Base-by-base conservation (phyloP, 2,888 invertebrate species). In the Lasioglossum marginatum region DNA sequence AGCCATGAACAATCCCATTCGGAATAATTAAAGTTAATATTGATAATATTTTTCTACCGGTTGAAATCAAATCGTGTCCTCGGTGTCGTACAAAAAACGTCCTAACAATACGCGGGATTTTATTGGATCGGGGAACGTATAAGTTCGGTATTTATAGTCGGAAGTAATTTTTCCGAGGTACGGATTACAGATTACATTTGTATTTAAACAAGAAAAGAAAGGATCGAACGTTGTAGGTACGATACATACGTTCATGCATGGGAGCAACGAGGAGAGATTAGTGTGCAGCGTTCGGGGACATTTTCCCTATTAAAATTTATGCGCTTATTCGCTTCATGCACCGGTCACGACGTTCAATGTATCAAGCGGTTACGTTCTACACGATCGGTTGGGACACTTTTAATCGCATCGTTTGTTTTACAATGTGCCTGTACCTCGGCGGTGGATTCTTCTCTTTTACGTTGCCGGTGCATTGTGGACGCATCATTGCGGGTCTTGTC, bases 241-340 rank as follows among this genome's bases (percentile, higher is more conserved):
- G 19, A 45, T 1, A 16, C 45, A 66, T 66, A 34, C 10, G 19
- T 23, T 37, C 34, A 19, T 23, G 23, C 63, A 16, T 31, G 1
- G 66, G 8, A 68, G n/a, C 37, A 45, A 63, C 60, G 37, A 37
- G 37, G 34, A 45, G 37, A 45, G 81, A 43, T 70, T 60, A 81
- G 60, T 43, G 45, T 43, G 60, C 45, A 37, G 27, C 48, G 76
- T 71, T 77, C 73, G 77, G 66, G 77, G 66, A 76, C 79, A 74
- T 43, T 83, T 77, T 52, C 77, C 75, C 66, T 80, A 83, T 86
- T 86, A 85, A 87, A 78, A 79, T 37, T 83, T 87, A 87, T 87
- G 77, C 83, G 83, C 83, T 87, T 73, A 80, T 63, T 37, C 77
- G 72, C 40, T 81, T 72, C 60, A 45, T 76, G 66, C 63, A 63